Evolutionary conservation across 1,140 invertebrate species (phyloP).

Genomic region (Eubasilissa regina): DNA sequence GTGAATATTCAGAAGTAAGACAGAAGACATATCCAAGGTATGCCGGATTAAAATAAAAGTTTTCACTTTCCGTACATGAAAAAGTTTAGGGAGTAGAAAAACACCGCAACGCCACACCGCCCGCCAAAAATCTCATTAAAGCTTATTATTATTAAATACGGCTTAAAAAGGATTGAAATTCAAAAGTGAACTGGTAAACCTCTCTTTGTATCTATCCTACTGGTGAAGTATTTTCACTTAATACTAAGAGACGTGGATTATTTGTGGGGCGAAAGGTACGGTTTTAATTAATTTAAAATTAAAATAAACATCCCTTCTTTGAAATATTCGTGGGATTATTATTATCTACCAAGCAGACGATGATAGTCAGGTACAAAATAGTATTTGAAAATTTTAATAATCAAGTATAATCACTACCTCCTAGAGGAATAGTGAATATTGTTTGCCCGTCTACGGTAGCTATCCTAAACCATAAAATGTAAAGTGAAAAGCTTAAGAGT

Average conservation of each 20-base stretch:
- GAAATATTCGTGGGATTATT: too few relatives aligned
- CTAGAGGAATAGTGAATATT: too few relatives aligned
- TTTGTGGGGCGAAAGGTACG: slow-evolving; percentile 7
- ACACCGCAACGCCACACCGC: background rate
- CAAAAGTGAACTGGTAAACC: background rate
- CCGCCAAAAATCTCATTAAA: background rate
- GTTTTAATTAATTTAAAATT: slow-evolving; percentile 17
- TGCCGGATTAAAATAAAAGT: background rate
- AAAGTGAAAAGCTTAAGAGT: too few relatives aligned
- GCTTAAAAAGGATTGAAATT: slow-evolving; percentile 20
- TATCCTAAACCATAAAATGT: too few relatives aligned
- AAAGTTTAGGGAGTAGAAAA: slow-evolving; percentile 2
- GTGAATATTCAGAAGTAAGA: too few relatives aligned
- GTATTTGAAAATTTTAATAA: too few relatives aligned
- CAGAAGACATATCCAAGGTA: background rate
- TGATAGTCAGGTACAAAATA: too few relatives aligned
- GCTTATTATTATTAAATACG: slow-evolving; percentile 30
- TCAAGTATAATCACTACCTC: too few relatives aligned
- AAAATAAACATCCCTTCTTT: background rate
- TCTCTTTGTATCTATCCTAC: background rate
- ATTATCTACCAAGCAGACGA: too few relatives aligned
- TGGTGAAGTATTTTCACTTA: background rate
- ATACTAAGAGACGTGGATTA: background rate
- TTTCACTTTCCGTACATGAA: background rate
- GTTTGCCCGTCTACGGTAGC: too few relatives aligned